phyloP scores from a whole-genome alignment of 2,888 invertebrate genomes.

The Seira musarum region DNA sequence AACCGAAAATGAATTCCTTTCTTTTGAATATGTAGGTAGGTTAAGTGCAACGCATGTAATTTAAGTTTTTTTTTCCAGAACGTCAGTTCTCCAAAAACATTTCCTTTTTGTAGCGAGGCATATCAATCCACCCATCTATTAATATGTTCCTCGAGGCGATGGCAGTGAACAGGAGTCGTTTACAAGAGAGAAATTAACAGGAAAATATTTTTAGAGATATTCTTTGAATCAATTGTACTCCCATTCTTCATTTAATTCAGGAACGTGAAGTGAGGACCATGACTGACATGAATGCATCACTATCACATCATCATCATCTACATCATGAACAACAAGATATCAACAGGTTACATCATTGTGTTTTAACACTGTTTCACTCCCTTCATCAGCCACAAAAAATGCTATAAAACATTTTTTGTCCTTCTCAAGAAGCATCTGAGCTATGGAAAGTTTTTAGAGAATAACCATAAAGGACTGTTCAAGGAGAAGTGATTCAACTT shows the following conservation, averaged over 20 bases:
- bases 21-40: neutral
- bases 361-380: neutral
- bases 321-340: neutral
- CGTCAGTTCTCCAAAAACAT: neutral
- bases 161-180: neutral
- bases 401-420: neutral
- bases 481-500: no score
- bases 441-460: no score
- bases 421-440: neutral
- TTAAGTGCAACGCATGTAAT: neutral
- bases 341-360: constrained; percentile 31
- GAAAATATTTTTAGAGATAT: neutral
- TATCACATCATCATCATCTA: neutral
- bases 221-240: neutral
- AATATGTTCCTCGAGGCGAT: neutral
- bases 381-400: no score
- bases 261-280: no score
- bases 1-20: neutral
- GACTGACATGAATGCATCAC: neutral
- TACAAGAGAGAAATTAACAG: neutral
- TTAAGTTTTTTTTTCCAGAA: no score
- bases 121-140: constrained; percentile 1
- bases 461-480: no score
- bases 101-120: neutral
- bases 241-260: neutral